Evolutionary conservation across 1,140 invertebrate genomes (phyloP).

Genomic region (Glomeris maerens): DNA sequence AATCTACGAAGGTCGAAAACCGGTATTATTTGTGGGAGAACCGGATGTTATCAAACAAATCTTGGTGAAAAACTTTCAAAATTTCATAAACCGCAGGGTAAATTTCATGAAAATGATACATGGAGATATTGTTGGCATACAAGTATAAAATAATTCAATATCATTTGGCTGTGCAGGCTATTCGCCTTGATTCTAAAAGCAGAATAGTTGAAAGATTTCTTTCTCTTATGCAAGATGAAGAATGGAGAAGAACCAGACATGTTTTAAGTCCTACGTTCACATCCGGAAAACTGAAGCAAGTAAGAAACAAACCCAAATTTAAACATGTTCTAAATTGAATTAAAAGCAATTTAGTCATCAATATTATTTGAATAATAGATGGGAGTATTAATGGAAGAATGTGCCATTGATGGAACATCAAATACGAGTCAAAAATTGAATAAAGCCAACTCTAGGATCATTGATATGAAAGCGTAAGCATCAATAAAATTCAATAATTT

Average conservation of each 20-base stretch:
- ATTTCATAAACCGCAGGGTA: neutral
- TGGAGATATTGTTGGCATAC: neutral
- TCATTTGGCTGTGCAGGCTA: neutral
- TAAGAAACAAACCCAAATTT: neutral
- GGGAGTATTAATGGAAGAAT: neutral
- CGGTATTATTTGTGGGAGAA: neutral
- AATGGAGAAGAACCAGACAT: neutral
- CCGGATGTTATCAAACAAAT: neutral
- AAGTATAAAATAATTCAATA: too few relatives aligned
- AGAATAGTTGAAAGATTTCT: neutral
- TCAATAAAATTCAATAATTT: neutral
- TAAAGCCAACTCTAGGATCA: neutral
- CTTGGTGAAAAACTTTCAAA: neutral
- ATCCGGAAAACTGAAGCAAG: neutral
- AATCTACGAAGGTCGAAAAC: neutral
- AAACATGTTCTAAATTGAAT: neutral
- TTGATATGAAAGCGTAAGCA: neutral
- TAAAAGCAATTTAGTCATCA: neutral
- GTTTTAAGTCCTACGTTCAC: too few relatives aligned
- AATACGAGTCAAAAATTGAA: neutral
- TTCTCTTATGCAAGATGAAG: neutral
- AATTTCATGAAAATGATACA: neutral
- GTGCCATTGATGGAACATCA: neutral
- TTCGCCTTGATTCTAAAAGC: neutral
- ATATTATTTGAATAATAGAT: neutral